Conservation (phyloP, 2,888 invertebrate genomes). For the Lumbricus terrestris region DNA sequence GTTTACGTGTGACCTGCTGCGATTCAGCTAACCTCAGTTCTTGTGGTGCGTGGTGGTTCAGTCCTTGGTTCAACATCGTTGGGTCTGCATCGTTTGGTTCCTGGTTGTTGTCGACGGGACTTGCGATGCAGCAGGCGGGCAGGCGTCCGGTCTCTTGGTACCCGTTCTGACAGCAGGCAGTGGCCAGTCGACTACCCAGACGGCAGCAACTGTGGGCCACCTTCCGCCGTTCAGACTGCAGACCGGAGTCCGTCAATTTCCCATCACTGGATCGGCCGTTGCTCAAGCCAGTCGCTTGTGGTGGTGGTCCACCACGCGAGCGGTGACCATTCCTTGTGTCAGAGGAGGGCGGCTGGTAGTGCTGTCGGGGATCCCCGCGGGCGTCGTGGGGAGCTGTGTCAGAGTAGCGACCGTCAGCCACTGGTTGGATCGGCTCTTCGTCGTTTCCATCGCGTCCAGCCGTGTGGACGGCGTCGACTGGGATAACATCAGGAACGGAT, state of each 20-base stretch:
- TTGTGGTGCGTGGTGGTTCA: neutral
- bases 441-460: neutral
- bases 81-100: neutral
- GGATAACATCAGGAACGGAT: neutral
- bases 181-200: neutral
- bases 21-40: neutral
- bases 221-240: neutral
- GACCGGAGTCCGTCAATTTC: neutral
- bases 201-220: neutral
- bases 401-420: neutral
- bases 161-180: neutral
- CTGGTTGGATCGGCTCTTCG: neutral
- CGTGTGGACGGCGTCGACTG: neutral
- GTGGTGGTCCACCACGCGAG: neutral
- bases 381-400: neutral
- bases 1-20: neutral
- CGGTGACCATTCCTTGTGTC: neutral
- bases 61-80: neutral
- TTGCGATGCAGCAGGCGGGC: neutral
- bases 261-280: neutral
- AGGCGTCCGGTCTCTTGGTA: neutral
- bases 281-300: neutral
- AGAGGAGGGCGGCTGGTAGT: neutral
- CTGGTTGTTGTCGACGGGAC: neutral
- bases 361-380: neutral